A percentile compares a stretch with the other conserved stretches of the same genome.
phyloP scores from a whole-genome alignment of 1,140 invertebrate species.

The Meloidogyne floridensis region DNA sequence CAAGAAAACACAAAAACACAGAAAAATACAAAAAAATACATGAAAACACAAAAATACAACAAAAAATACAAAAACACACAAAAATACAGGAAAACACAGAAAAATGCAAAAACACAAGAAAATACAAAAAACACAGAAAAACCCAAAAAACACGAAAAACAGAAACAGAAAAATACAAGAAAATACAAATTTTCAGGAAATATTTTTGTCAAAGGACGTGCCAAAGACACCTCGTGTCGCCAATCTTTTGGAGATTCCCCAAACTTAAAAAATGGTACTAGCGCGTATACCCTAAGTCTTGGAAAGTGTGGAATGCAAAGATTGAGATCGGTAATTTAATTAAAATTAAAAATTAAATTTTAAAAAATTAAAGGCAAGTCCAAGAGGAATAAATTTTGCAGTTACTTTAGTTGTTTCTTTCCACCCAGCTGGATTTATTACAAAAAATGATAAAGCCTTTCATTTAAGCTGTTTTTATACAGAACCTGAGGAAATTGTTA shows the following conservation, averaged over 20 bases:
- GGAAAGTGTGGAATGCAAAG: constrained; percentile 64
- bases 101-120: neutral
- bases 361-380: constrained; percentile 51
- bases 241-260: constrained; percentile 50
- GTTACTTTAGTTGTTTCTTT: constrained; percentile 62
- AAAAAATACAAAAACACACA: neutral
- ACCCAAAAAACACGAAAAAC: neutral
- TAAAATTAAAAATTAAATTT: constrained; percentile 24
- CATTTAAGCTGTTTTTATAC: constrained; percentile 62
- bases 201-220: constrained; percentile 54
- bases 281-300: constrained; percentile 52
- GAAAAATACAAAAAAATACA: neutral
- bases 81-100: neutral
- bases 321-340: constrained; percentile 51
- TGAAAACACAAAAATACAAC: constrained; percentile 13
- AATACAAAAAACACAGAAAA: neutral
- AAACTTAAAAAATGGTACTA: constrained; percentile 52
- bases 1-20: constrained; percentile 12
- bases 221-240: constrained; percentile 59
- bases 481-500: constrained; percentile 64
- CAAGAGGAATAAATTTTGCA: constrained; percentile 60
- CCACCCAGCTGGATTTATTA: constrained; percentile 63
- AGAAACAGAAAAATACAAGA: too few relatives aligned
- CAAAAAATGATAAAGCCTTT: constrained; percentile 63
- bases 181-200: constrained; percentile 21